Evolutionary conservation across 2,888 invertebrate genomes (phyloP).

Genomic region (Brachyopa scutellaris): DNA sequence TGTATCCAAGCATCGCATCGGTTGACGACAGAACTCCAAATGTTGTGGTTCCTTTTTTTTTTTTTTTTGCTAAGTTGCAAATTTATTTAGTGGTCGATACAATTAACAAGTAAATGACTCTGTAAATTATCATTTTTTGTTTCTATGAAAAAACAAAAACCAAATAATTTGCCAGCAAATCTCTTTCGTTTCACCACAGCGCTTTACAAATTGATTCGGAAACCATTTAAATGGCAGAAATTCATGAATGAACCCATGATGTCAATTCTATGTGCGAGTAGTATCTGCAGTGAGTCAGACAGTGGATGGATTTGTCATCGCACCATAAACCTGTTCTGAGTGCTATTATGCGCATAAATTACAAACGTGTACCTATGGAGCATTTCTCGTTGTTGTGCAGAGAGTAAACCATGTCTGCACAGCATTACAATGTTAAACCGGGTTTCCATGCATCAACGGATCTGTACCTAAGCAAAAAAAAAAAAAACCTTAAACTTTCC

Average conservation of each 20-base stretch:
- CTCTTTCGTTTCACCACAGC: neutral
- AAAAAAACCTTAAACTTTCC: neutral
- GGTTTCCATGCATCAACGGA: neutral
- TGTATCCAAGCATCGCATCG: no score
- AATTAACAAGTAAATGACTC: no score
- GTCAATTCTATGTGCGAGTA: neutral
- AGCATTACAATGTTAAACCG: neutral
- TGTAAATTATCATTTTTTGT: no score
- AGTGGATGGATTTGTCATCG: neutral
- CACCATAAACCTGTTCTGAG: neutral
- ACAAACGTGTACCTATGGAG: neutral
- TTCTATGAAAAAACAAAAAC: no score
- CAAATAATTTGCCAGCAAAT: no score
- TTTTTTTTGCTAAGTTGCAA: no score
- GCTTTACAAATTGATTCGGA: neutral
- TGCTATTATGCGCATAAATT: neutral
- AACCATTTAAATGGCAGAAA: neutral
- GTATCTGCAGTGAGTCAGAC: neutral
- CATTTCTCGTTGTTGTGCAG: neutral
- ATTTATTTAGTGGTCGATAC: no score
- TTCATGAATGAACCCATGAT: slow-evolving; percentile 1
- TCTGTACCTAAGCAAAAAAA: no score
- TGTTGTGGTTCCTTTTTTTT: no score
- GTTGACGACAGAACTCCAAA: no score
- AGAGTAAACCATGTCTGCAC: neutral